Conservation (phyloP, 2,797 vertebrate species). For the Choloepus didactylus region DNA sequence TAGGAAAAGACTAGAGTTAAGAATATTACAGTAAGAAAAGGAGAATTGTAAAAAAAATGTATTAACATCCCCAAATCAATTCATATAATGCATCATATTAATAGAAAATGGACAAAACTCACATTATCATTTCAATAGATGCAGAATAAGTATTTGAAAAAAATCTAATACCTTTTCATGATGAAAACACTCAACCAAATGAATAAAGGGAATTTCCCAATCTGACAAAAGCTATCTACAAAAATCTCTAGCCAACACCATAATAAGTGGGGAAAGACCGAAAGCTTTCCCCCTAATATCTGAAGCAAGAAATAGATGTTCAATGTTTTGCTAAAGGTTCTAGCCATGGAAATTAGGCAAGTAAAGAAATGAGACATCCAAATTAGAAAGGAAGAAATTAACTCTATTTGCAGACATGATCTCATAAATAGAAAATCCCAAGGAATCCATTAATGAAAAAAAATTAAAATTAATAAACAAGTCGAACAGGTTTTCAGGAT, state of each 20-base stretch:
- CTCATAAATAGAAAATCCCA: not conserved
- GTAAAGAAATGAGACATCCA: not conserved
- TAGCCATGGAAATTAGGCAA: not conserved
- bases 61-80: not conserved
- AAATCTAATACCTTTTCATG: not conserved
- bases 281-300: not conserved
- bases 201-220: not conserved
- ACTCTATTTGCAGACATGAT: not conserved
- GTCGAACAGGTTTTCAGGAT: not conserved
- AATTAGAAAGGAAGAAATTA: not conserved
- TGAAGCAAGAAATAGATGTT: not conserved
- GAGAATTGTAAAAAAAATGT: not conserved
- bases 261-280: not conserved
- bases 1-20: not conserved
- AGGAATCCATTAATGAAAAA: not conserved
- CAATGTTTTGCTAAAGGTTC: not conserved
- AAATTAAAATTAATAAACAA: not conserved
- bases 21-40: not conserved
- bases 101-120: not conserved
- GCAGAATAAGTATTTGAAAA: not conserved
- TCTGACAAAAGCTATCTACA: not conserved
- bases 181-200: not conserved
- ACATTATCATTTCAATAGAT: not conserved
- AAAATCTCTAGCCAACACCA: not conserved
- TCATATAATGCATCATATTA: not conserved